These are phyloP conservation scores for Trilocha varians DNA, from an alignment of 2,888 invertebrate genomes.

Conservation along the genomic window DNA sequence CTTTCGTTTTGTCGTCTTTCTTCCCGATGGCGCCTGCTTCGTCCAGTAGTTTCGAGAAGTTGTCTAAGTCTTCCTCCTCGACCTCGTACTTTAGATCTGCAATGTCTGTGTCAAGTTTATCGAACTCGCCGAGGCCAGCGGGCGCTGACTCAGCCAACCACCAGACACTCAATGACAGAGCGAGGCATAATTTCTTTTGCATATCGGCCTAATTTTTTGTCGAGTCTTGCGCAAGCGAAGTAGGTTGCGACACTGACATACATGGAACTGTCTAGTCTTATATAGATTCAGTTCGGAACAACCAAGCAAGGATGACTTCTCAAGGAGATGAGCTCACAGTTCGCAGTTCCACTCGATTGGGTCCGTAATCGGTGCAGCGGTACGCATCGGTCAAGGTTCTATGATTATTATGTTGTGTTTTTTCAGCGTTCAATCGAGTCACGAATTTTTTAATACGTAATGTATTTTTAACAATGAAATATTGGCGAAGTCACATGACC, in stretches of 20 bases:
- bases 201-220: conserved; percentile 39
- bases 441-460: too few species aligned
- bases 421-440: background rate
- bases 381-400: conserved; percentile 48
- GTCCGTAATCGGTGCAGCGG: conserved; percentile 43
- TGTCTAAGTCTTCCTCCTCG: conserved; percentile 46
- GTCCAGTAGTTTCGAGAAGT: conserved; percentile 36
- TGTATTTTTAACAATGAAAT: too few species aligned
- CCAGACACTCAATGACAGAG: conserved; percentile 38
- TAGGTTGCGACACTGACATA: conserved; percentile 72
- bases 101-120: conserved; percentile 44
- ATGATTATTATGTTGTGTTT: background rate
- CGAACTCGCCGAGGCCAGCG: conserved; percentile 35
- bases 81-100: conserved; percentile 42
- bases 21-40: conserved; percentile 20
- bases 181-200: conserved; percentile 42
- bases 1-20: conserved; percentile 21
- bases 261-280: conserved; percentile 46
- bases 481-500: too few species aligned
- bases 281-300: conserved; percentile 51
- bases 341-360: conserved; percentile 39
- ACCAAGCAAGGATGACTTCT: conserved; percentile 55
- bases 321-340: conserved; percentile 29
- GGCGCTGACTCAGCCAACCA: conserved; percentile 40
- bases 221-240: conserved; percentile 50